Base-by-base conservation (phyloP, 2,888 invertebrate genomes). In the Drosophila pseudotakahashii region DNA sequence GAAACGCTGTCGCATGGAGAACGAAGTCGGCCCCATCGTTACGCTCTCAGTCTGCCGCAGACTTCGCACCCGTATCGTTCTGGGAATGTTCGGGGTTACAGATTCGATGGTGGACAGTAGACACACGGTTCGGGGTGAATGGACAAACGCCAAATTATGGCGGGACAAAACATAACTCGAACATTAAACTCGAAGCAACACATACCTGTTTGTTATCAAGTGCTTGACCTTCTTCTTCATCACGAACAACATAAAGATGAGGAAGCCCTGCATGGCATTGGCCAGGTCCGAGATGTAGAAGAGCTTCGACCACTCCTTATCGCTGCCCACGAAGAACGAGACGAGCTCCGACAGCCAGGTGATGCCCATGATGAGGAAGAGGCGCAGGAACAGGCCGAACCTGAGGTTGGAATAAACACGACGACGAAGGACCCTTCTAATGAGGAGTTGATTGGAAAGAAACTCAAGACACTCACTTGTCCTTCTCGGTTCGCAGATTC, bases 331-430 rank as follows among this genome's bases (percentile, higher is more conserved):
- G 19, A 94, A 93, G 93, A 95, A 96, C 44, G 96, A 96, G 66
- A 97, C 92, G 52, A 96, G 93, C 90, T 97, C 97, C 92, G 95
- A 94, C 0, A 94, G 93, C 97, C 97, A 97, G 88, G 96, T 97
- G 16, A 96, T 94, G 0, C 97, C 97, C 96, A 97, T 97, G 30
- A 97, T 96, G 79, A 97, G 93, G 89, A 97, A 95, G 39, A 97
- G 92, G 88, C 97, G 96, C 81, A 97, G 87, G 90, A 97, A 97
- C 3, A 97, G 92, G 32, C 94, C 95, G 90, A 96, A 96, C 92
- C 97, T 97, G 19, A 37, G 53, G 10, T 19, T 26, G 23, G 37
- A 36, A 13, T 32, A 32, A 16, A 44, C 3, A 30, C 39, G 7
- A 7, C 30, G 30, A 7, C 30, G 60, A 39, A 48, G 39, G 39